Evolutionary conservation across 2,797 vertebrate species (phyloP), one percentile per base, ranked within the genome.

Genomic region (Characodon lateralis): DNA sequence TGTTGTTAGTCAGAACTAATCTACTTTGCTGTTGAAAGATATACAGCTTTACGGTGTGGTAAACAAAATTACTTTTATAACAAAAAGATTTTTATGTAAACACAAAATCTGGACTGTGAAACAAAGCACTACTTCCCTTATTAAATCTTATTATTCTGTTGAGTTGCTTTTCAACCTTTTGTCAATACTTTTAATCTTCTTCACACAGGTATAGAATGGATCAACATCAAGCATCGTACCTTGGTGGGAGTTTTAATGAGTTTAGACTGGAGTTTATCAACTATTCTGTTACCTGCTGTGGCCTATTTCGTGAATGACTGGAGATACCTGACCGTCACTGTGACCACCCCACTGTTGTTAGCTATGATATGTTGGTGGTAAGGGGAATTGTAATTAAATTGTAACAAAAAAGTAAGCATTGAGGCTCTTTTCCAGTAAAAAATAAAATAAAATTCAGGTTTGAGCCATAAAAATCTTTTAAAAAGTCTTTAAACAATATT

Each of bases 341-440:
- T 84, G 46, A 97, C 95, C 3, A 72, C 88, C 26, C 97, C 97
- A 0, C 94, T 96, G n/a, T 81, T 89, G 28, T 82, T 93, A 75
- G 96, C 96, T 78, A 87, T 96, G 8, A 1, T 96, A 80, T 93
- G 80, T 79, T 93, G 96, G 92, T 93, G 96, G 97, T 97, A 91
- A 96, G 95, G 13, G 84, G 41, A 73, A 46, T 69, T 43, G n/a
- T n/a, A n/a, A n/a, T n/a, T 43, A 1, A 72, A 9, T 22, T 10
- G 0, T 39, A 70, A 50, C 6, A 74, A 53, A 22, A 24, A 50
- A 12, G 18, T n/a, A 18, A n/a, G 5, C 10, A 13, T 24, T n/a
- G 4, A 68, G 10, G 22, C 22, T 24, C 24, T 10, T 43, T n/a
- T 43, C 22, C 12, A 41, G 65, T 43, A 43, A 41, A 18, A 24